Evolutionary conservation across 2,113 vertebrate species (phyloP), one percentile per base, ranked within the genome.

Genomic region (Camelus bactrianus): DNA sequence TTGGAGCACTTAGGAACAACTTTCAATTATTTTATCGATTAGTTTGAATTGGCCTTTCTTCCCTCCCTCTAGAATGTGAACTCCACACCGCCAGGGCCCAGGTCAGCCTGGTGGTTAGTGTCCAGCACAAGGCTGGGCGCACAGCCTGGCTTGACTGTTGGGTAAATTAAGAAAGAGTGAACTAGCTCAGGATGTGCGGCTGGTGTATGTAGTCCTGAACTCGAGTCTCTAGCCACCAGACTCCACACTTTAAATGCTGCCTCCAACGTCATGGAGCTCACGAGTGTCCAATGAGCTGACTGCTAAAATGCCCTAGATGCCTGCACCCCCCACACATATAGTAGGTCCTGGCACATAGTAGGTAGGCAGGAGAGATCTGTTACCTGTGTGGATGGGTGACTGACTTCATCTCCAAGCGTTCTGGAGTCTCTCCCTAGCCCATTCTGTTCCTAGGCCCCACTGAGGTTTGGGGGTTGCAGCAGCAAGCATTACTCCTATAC

Each of bases 231-330:
- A 15, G 14, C 11, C 50, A 8, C 32, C 79, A 17, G 3, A 14
- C 1, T 19, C 14, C 67, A 19, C 5, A 3, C 20, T 56, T 13
- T 8, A 13, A 17, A 9, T 0, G 5, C 65, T 12, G 60, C 52
- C 26, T 26, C 13, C 16, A 60, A 20, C 4, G 12, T 54, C 48
- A 24, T 3, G 26, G 89, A 80, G 28, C 62, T 62, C 70, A 60
- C 22, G 6, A 24, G n/a, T 35, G 13, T n/a, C 32, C 20, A 10
- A 6, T n/a, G 69, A 42, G 9, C 16, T 62, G 22, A 26, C 14
- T n/a, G 19, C 58, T 64, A 38, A 16, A 7, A 30, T 38, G 4
- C 69, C 30, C 6, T 0, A 14, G 26, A 10, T 48, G 38, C 38
- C 20, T 0, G 20, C 17, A 26, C 19, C 17, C 56, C 77, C 8